These are phyloP conservation scores for Zonitis immaculata DNA, from an alignment of 2,888 invertebrate genomes.

Conservation along the genomic window DNA sequence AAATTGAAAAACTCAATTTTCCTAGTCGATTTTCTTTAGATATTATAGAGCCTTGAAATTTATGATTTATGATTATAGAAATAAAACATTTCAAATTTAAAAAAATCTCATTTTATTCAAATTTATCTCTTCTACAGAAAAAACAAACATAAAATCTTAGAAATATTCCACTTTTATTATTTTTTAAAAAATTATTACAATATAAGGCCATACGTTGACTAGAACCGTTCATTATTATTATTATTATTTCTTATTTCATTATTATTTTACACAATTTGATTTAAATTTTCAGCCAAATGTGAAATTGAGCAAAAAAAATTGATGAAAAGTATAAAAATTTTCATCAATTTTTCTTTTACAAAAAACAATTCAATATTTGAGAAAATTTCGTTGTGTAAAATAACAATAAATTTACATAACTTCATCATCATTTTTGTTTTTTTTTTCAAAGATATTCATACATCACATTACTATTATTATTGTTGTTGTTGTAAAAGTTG, in stretches of 20 bases:
- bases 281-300: too few species aligned
- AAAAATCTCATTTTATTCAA: not conserved
- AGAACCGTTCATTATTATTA: not conserved
- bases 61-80: too few species aligned
- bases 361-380: not conserved
- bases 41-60: too few species aligned
- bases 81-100: not conserved
- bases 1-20: too few species aligned
- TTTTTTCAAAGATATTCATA: slow-evolving; percentile 35
- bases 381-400: not conserved
- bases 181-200: not conserved
- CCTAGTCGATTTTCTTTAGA: too few species aligned
- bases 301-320: too few species aligned
- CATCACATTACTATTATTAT: slow-evolving; percentile 31
- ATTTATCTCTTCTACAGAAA: not conserved
- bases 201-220: not conserved
- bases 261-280: not conserved
- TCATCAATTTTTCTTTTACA: not conserved
- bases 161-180: not conserved
- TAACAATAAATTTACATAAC: not conserved
- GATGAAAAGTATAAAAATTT: too few species aligned
- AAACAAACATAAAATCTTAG: not conserved
- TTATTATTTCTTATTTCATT: too few species aligned
- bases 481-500: slow-evolving; percentile 6
- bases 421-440: too few species aligned